These are phyloP conservation scores for Eugnorisma glareosa DNA, from an alignment of 2,888 invertebrate species.

Conservation along the genomic window DNA sequence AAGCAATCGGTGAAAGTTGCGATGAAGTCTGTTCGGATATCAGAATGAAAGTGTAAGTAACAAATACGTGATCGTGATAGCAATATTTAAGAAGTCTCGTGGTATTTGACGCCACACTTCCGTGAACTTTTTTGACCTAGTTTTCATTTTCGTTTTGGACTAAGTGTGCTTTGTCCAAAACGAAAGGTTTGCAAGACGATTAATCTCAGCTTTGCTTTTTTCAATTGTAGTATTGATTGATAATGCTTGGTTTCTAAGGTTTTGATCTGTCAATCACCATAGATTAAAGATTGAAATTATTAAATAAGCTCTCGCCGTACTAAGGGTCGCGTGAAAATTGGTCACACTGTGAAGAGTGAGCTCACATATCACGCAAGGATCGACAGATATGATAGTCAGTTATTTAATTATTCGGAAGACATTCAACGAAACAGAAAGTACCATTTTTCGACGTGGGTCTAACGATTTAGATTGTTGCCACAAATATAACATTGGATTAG, in stretches of 20 bases:
- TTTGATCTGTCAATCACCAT: not conserved
- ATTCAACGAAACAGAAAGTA: not conserved
- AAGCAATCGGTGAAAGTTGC: conserved; percentile 41
- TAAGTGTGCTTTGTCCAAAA: not conserved
- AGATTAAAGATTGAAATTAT: not conserved
- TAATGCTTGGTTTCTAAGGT: not conserved
- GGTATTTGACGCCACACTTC: conserved; percentile 16
- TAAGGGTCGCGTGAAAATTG: too few species aligned
- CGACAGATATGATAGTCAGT: not conserved
- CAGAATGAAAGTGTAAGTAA: conserved; percentile 52
- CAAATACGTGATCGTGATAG: conserved; percentile 17
- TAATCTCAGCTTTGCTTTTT: not conserved
- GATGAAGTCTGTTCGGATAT: conserved; percentile 11
- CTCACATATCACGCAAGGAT: not conserved
- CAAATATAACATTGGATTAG: not conserved
- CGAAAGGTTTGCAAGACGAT: not conserved
- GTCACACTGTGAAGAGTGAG: not conserved
- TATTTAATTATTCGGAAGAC: not conserved
- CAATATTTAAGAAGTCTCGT: not conserved
- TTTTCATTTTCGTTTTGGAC: conserved; percentile 23
- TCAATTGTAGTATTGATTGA: not conserved
- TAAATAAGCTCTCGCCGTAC: too few species aligned
- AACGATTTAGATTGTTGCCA: not conserved
- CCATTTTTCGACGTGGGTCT: not conserved
- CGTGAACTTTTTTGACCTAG: conserved; percentile 6